Evolutionary conservation across 2,888 invertebrate genomes (phyloP).

Genomic region (Agrotis segetum): DNA sequence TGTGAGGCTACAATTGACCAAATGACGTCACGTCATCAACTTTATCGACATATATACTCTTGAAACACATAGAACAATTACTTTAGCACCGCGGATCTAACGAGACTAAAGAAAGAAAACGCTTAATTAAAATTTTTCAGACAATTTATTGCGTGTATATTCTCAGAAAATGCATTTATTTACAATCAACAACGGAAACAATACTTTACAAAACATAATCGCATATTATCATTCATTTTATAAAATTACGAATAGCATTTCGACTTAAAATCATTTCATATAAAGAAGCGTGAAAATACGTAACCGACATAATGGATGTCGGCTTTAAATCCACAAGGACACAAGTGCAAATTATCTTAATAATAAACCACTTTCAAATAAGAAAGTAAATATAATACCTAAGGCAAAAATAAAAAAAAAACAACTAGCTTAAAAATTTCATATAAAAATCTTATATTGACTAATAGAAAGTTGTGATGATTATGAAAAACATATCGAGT

Average conservation of each 20-base stretch:
- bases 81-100: slow-evolving; percentile 76
- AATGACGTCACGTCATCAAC: slow-evolving; percentile 90
- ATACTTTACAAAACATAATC: slow-evolving; percentile 86
- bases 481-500: slow-evolving; percentile 84
- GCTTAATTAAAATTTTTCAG: slow-evolving; percentile 83
- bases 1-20: slow-evolving; percentile 88
- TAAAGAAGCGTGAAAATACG: slow-evolving; percentile 88
- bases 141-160: slow-evolving; percentile 90
- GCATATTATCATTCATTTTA: slow-evolving; percentile 78
- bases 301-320: slow-evolving; percentile 81
- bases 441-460: slow-evolving; percentile 90
- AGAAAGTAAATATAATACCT: slow-evolving; percentile 88
- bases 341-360: slow-evolving; percentile 89
- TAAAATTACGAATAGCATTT: slow-evolving; percentile 85
- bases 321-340: slow-evolving; percentile 89
- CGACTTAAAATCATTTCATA: slow-evolving; percentile 80
- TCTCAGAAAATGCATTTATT: slow-evolving; percentile 90
- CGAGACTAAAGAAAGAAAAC: slow-evolving; percentile 84
- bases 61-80: slow-evolving; percentile 60
- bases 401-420: slow-evolving; percentile 90
- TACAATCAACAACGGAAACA: slow-evolving; percentile 90
- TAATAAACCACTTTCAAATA: slow-evolving; percentile 87
- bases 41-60: slow-evolving; percentile 81
- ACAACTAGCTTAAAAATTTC: slow-evolving; percentile 88
- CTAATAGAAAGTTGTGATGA: slow-evolving; percentile 90